These are phyloP conservation scores for Channallabes apus DNA, from an alignment of 2,797 vertebrate species.

Conservation along the genomic window DNA sequence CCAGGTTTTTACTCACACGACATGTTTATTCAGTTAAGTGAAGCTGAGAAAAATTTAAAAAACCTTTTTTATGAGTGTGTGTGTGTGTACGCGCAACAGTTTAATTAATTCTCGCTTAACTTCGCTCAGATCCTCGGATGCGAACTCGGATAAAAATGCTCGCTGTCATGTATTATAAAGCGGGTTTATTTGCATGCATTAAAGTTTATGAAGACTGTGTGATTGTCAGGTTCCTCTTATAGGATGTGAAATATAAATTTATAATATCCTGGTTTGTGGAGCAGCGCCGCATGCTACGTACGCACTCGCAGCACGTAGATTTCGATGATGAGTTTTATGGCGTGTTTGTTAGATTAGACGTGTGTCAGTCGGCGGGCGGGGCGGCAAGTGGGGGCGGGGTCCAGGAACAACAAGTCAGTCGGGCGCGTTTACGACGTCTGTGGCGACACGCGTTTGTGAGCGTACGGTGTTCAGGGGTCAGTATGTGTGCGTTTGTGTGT, in stretches of 20 bases:
- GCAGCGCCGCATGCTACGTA: not conserved
- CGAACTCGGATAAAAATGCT: not conserved
- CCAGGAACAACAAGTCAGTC: not conserved
- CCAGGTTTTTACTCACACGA: not conserved
- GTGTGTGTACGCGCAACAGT: too few species aligned
- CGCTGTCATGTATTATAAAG: not conserved
- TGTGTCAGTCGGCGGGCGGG: not conserved
- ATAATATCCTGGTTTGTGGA: not conserved
- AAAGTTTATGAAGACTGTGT: conserved; percentile 5
- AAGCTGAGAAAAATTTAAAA: too few species aligned
- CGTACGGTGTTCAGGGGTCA: not conserved
- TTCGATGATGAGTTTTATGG: not conserved
- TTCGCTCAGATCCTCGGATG: not conserved
- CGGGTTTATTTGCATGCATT: conserved; percentile 3
- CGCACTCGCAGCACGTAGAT: not conserved
- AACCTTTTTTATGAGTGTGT: not conserved
- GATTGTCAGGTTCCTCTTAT: conserved; percentile 9
- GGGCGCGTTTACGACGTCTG: not conserved
- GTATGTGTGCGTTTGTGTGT: not conserved
- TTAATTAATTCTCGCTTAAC: not conserved
- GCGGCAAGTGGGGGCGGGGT: not conserved
- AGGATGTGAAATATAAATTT: not conserved
- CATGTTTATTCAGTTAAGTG: not conserved
- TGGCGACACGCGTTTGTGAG: not conserved
- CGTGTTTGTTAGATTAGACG: not conserved